These are phyloP conservation scores for Girardinichthys multiradiatus DNA, from an alignment of 2,113 vertebrate genomes.

Conservation along the genomic window DNA sequence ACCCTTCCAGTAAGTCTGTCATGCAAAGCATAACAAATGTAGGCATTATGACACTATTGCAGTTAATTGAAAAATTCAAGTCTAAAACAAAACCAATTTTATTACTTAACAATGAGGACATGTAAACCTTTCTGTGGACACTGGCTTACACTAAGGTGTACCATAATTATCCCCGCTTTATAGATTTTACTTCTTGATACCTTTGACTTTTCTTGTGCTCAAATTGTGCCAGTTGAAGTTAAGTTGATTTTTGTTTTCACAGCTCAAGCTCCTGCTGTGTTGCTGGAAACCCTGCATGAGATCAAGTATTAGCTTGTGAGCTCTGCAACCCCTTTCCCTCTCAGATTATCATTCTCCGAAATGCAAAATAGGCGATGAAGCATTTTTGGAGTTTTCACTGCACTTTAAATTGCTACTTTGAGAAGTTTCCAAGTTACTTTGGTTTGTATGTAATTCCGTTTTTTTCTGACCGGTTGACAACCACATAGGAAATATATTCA, in stretches of 20 bases:
- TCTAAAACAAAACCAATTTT: constrained; percentile 7
- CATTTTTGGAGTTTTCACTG: constrained; percentile 35
- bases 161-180: too few relatives aligned
- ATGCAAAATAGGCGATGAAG: constrained; percentile 48
- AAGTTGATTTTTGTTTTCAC: constrained; percentile 25
- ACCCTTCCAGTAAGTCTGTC: background rate
- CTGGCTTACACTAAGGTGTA: too few relatives aligned
- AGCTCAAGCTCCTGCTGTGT: constrained; percentile 47
- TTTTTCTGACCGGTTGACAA: background rate
- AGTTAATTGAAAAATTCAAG: background rate
- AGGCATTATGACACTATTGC: background rate
- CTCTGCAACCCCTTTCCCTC: constrained; percentile 36
- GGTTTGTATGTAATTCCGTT: background rate
- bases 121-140: constrained; percentile 6
- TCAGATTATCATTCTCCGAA: constrained; percentile 46
- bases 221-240: constrained; percentile 20
- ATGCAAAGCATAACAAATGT: background rate
- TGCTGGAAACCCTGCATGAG: constrained; percentile 34
- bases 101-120: background rate
- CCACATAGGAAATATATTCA: background rate
- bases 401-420: constrained; percentile 41
- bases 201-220: constrained; percentile 17
- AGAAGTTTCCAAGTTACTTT: background rate
- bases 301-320: constrained; percentile 40
- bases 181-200: too few relatives aligned